Base-by-base conservation (phyloP, 1,140 invertebrate genomes). In the Drosophila trapezifrons region DNA sequence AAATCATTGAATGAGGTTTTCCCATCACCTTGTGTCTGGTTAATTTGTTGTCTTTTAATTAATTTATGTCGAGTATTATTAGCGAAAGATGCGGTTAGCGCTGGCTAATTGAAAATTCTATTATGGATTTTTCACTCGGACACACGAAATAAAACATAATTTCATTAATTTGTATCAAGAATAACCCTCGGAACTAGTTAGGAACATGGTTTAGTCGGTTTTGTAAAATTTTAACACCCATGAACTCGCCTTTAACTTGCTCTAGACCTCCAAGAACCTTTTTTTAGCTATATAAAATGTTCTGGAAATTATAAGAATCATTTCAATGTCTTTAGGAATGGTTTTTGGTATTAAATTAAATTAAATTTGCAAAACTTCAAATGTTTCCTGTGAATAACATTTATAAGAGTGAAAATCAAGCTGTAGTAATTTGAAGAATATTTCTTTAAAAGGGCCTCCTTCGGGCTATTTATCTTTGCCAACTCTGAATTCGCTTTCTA, bases 1-100 rank as follows among this genome's bases (percentile, higher is more conserved):
- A 86, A 86, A 87, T 69, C 75, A 76, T 76, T 72, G 70, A 79
- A 62, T 65, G 59, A 37, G 73, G 35, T 70, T 65, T 57, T 49
- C 40, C 38, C 32, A 51, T 38, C 49, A 59, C 40, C 47, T 35
- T 32, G 47, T 22, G 25, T 46, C 20, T 51, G 38, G 32, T 20
- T 52, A 47, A 67, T 58, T 40, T 62, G 73, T 76, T 67, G 54
- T 76, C 65, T 71, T 78, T 78, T 70, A 77, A 78, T 78, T 78
- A 78, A 78, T 70, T 78, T 78, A 78, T 77, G 65, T 52, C n/a
- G 18, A 47, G 66, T 70, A 40, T 76, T 70, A 40, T 60, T 51
- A 76, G 63, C 63, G 54, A 49, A 57, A 58, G 38, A 45, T 58
- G 72, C 54, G 52, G 62, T 59, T 37, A 45, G 27, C 46, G 20